phyloP scores from a whole-genome alignment of 2,888 invertebrate genomes.

The Aromia moschata region DNA sequence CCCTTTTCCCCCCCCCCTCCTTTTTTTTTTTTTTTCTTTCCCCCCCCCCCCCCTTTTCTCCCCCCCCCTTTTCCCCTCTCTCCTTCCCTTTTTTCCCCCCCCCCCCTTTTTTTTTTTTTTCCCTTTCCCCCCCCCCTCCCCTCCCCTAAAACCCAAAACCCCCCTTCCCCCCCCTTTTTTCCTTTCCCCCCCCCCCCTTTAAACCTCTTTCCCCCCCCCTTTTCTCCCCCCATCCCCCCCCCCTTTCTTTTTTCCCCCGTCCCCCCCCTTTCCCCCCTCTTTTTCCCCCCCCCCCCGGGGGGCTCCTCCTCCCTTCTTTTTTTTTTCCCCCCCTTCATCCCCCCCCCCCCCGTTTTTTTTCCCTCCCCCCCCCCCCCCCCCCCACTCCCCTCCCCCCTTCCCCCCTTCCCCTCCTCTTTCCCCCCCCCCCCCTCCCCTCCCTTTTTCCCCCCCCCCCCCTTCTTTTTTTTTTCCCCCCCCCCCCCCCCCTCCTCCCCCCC shows the following conservation, averaged over 20 bases:
- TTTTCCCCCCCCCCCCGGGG: background rate
- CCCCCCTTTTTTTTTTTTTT: background rate
- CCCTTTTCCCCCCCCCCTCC: background rate
- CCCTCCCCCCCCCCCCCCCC: background rate
- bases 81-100: background rate
- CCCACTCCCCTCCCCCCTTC: background rate
- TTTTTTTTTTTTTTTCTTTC: background rate
- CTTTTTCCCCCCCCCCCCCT: background rate
- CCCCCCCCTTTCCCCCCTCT: background rate
- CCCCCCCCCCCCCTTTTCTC: background rate
- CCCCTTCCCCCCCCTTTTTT: background rate
- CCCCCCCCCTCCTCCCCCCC: background rate
- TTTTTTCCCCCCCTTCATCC: background rate
- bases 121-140: background rate
- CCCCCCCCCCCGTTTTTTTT: background rate
- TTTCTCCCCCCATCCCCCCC: background rate
- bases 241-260: background rate
- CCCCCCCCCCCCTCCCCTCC: background rate
- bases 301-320: background rate
- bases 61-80: background rate
- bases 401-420: background rate
- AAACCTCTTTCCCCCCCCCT: too few species aligned
- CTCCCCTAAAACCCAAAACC: background rate
- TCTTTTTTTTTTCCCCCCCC: background rate
- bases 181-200: conserved; percentile 2